These are phyloP conservation scores for Cebidichthys violaceus DNA, from an alignment of 2,113 vertebrate species.

Conservation along the genomic window DNA sequence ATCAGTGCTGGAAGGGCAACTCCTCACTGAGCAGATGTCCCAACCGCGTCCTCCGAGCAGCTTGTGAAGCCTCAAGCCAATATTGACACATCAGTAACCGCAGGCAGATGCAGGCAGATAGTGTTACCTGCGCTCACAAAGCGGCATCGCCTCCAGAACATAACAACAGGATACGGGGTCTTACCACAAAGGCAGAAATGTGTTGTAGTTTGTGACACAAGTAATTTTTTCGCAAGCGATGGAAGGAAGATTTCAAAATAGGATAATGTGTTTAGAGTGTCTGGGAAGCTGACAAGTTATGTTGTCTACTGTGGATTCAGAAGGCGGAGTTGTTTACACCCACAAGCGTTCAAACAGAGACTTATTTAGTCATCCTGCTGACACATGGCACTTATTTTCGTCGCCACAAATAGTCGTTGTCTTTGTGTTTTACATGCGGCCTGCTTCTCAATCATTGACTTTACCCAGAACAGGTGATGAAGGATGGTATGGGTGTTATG, in stretches of 20 bases:
- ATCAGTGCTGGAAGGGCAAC: slow-evolving; percentile 14
- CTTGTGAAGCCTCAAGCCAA: slow-evolving; percentile 61
- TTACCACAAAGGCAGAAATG: slow-evolving; percentile 12
- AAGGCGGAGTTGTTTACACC: not conserved
- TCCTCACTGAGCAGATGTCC: slow-evolving; percentile 58
- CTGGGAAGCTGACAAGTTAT: not conserved
- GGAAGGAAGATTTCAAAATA: slow-evolving; percentile 45
- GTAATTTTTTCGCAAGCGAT: slow-evolving; percentile 30
- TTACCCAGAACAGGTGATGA: not conserved
- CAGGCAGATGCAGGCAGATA: slow-evolving; percentile 47
- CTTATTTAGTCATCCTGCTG: not conserved
- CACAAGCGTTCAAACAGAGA: slow-evolving; percentile 22
- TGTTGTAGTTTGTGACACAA: slow-evolving; percentile 41
- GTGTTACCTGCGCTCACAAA: slow-evolving; percentile 54
- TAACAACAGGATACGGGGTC: slow-evolving; percentile 30
- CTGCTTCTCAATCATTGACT: not conserved
- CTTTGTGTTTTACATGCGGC: not conserved
- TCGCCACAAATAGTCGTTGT: not conserved
- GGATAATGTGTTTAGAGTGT: not conserved
- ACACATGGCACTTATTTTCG: not conserved
- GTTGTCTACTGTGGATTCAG: slow-evolving; percentile 2
- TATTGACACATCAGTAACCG: slow-evolving; percentile 73
- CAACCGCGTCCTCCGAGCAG: slow-evolving; percentile 41
- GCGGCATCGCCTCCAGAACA: slow-evolving; percentile 31
- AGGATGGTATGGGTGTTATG: not conserved